Conservation (phyloP, 2,888 invertebrate genomes). For the Aricia artaxerxes region DNA sequence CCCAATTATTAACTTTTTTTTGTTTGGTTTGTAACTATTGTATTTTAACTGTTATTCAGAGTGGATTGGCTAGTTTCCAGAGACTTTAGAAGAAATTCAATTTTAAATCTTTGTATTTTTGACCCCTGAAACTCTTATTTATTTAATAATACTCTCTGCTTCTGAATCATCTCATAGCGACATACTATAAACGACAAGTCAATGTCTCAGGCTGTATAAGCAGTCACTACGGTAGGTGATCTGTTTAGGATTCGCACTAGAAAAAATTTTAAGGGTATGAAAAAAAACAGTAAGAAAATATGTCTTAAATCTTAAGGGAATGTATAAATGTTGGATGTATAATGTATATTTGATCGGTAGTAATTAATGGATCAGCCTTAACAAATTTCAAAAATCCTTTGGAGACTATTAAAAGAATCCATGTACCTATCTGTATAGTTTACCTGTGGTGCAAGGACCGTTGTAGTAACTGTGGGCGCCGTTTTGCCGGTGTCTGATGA, state of each 20-base stretch:
- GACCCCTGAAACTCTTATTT: neutral
- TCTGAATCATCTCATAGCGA: neutral
- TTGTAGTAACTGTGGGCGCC: constrained; percentile 65
- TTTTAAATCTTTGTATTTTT: neutral
- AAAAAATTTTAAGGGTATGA: neutral
- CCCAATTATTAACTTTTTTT: neutral
- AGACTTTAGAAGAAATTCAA: neutral
- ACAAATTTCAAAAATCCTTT: neutral
- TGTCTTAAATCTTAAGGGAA: neutral
- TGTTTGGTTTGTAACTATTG: too few relatives aligned
- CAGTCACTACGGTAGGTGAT: neutral
- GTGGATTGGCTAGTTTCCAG: neutral
- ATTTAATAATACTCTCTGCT: neutral
- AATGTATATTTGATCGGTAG: neutral
- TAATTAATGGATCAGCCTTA: neutral
- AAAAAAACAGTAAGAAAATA: neutral
- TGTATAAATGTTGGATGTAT: neutral
- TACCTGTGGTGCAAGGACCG: constrained; percentile 71
- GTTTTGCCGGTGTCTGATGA: constrained; percentile 65
- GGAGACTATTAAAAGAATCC: neutral
- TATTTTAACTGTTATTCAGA: neutral
- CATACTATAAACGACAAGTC: neutral
- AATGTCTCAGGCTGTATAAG: neutral
- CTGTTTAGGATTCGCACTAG: neutral
- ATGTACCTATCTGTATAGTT: neutral